Evolutionary conservation across 1,140 invertebrate species (phyloP).

Genomic region (Ceratosolen fusciceps): DNA sequence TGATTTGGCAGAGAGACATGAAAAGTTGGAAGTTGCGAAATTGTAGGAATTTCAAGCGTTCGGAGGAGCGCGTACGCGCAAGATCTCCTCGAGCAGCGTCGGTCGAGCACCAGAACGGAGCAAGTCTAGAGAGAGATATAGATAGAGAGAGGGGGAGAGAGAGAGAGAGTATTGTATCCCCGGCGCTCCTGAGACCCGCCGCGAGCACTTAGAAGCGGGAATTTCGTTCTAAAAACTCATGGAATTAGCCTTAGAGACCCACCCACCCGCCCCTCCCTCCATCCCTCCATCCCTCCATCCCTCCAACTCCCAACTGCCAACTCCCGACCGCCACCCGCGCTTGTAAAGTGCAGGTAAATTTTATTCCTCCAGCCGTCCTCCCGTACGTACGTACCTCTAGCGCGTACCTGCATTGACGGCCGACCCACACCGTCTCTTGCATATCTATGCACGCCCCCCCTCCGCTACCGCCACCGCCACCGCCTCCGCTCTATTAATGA

Average conservation of each 20-base stretch:
- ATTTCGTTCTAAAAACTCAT: slow-evolving; percentile 50
- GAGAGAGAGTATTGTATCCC: slow-evolving; percentile 15
- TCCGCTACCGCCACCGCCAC: no score
- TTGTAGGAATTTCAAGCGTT: slow-evolving; percentile 61
- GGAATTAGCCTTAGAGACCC: slow-evolving; percentile 48
- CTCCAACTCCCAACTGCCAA: no score
- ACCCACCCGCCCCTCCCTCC: neutral
- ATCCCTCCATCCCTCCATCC: slow-evolving; percentile 6
- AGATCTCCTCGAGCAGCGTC: slow-evolving; percentile 42
- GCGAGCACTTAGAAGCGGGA: slow-evolving; percentile 53
- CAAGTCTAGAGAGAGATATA: no score
- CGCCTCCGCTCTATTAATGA: slow-evolving; percentile 30
- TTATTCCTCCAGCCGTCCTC: slow-evolving; percentile 36
- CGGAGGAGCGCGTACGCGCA: neutral
- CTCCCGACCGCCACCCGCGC: neutral
- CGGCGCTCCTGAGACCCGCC: neutral
- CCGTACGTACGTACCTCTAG: neutral
- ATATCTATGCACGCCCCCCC: no score
- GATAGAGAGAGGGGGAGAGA: no score
- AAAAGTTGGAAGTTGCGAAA: slow-evolving; percentile 69
- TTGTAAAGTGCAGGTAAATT: slow-evolving; percentile 47
- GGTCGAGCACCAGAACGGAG: no score
- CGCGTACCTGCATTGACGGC: no score
- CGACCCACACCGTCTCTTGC: no score
- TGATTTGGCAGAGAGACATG: slow-evolving; percentile 65